These are phyloP conservation scores for Gymnothorax javanicus DNA, from an alignment of 2,797 vertebrate species.

Conservation along the genomic window DNA sequence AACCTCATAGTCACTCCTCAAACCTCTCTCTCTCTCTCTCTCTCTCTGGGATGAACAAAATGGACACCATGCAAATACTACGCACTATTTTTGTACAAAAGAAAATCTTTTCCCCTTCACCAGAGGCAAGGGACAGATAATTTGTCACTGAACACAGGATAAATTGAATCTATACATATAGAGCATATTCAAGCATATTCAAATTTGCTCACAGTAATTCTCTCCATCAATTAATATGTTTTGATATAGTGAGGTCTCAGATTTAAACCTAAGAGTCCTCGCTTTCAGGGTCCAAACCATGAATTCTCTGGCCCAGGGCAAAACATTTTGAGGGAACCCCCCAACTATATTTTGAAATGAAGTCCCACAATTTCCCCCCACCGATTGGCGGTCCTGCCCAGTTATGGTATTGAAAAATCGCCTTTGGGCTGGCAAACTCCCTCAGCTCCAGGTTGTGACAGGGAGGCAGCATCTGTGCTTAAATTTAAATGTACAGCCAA, in stretches of 20 bases:
- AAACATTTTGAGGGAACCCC: no score
- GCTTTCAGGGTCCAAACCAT: no score
- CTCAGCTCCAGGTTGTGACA: neutral
- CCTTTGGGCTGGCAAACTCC: neutral
- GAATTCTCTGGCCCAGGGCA: no score
- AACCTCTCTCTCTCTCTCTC: neutral
- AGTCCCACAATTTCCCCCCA: no score
- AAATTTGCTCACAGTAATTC: neutral
- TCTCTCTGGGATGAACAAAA: neutral
- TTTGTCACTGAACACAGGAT: neutral
- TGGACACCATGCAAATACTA: neutral
- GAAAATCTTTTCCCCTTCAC: neutral
- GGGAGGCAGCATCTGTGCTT: neutral
- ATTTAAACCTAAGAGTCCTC: neutral
- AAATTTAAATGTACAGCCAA: conserved; percentile 40
- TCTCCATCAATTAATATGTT: neutral
- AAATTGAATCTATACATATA: no score
- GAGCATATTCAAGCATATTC: neutral
- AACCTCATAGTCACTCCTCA: neutral
- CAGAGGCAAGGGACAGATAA: neutral
- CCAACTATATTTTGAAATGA: no score
- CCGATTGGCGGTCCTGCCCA: no score
- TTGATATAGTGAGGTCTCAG: neutral
- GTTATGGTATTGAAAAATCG: neutral
- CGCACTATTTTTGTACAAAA: neutral